phyloP scores from a whole-genome alignment of 2,113 vertebrate species.

The Ophiodon elongatus region DNA sequence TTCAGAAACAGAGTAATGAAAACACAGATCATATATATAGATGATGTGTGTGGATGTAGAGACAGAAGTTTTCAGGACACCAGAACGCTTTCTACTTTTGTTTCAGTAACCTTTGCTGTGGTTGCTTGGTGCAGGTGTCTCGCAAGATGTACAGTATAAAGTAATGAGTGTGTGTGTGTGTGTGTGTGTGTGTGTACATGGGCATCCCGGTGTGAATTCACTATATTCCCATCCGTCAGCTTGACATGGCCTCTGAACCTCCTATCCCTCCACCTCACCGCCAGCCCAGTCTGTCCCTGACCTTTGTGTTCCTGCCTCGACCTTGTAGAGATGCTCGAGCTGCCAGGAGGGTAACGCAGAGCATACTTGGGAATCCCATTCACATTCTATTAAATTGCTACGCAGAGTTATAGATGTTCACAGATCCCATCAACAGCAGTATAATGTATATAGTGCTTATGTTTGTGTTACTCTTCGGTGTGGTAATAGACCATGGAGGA shows the following conservation, averaged over 20 bases:
- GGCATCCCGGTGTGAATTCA: conserved; percentile 58
- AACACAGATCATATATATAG: conserved; percentile 4
- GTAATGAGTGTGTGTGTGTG: conserved; percentile 29
- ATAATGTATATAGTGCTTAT: conserved; percentile 11
- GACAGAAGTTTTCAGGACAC: conserved; percentile 5
- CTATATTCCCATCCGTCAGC: conserved; percentile 69
- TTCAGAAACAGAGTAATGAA: conserved; percentile 13
- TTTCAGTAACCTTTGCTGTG: conserved; percentile 49
- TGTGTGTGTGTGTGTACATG: not conserved
- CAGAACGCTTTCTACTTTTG: not conserved
- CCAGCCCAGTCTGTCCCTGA: conserved; percentile 61
- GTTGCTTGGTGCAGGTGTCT: conserved; percentile 8
- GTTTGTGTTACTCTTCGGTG: conserved; percentile 15
- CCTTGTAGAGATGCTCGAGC: conserved; percentile 46
- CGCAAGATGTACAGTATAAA: conserved; percentile 21
- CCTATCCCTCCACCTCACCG: conserved; percentile 35
- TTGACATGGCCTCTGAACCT: conserved; percentile 68
- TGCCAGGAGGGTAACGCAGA: conserved; percentile 32
- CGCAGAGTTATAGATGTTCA: conserved; percentile 39
- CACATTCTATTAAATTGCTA: conserved; percentile 36
- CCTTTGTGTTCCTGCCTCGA: conserved; percentile 58
- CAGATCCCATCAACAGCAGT: conserved; percentile 41
- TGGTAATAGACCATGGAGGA: conserved; percentile 24
- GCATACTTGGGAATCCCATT: conserved; percentile 33
- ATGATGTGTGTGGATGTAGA: not conserved